These are phyloP conservation scores for Abrostola tripartita DNA, from an alignment of 2,888 invertebrate genomes.

Conservation along the genomic window DNA sequence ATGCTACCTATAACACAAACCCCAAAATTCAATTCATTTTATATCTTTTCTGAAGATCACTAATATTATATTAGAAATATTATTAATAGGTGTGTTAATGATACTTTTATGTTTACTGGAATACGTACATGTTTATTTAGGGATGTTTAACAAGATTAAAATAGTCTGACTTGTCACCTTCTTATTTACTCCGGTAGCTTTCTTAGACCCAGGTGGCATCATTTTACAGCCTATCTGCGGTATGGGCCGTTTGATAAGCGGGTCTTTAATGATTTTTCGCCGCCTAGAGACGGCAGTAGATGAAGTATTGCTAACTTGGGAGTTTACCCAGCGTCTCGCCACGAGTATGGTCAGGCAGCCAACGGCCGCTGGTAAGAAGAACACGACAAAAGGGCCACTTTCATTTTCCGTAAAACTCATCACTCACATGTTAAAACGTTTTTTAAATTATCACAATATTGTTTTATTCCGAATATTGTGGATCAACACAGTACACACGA, in stretches of 20 bases:
- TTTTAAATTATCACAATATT: constrained; percentile 75
- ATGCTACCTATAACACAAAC: constrained; percentile 60
- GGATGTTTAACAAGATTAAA: not conserved
- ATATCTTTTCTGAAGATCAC: no score
- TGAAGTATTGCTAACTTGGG: constrained; percentile 81
- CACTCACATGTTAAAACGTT: constrained; percentile 87
- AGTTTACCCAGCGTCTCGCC: constrained; percentile 85
- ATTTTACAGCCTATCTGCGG: constrained; percentile 82
- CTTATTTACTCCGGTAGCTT: constrained; percentile 73
- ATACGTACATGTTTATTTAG: no score
- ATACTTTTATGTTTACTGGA: no score
- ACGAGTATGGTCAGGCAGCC: constrained; percentile 86
- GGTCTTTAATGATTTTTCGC: constrained; percentile 86
- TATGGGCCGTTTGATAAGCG: constrained; percentile 81
- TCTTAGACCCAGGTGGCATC: constrained; percentile 81
- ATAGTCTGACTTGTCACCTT: constrained; percentile 67
- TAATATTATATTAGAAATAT: no score
- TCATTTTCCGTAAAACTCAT: constrained; percentile 89
- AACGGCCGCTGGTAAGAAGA: constrained; percentile 86
- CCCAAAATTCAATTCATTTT: no score
- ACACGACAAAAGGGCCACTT: constrained; percentile 88
- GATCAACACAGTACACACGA: constrained; percentile 39
- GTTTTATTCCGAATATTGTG: constrained; percentile 65
- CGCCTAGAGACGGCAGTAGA: constrained; percentile 85
- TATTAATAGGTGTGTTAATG: no score